phyloP scores from a whole-genome alignment of 1,140 invertebrate genomes.

The Brachionus rotundiformis region DNA sequence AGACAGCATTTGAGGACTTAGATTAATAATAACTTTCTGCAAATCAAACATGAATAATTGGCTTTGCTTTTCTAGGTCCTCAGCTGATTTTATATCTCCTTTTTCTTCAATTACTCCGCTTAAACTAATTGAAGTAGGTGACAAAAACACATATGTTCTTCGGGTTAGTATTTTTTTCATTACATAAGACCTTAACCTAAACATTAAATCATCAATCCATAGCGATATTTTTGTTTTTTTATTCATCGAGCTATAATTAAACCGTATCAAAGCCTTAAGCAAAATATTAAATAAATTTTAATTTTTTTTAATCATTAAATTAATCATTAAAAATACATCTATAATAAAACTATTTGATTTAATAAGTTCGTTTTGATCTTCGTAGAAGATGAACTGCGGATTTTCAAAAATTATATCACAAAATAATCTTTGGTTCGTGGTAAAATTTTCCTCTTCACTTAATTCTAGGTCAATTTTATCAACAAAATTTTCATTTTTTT shows the following conservation, averaged over 20 bases:
- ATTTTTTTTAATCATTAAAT: no score
- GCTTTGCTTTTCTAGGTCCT: not conserved
- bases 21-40: not conserved
- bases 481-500: not conserved
- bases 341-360: slow-evolving; percentile 39
- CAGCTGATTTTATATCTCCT: not conserved
- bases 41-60: not conserved
- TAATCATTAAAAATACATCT: slow-evolving; percentile 15
- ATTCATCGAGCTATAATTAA: not conserved
- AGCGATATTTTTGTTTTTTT: slow-evolving; percentile 24
- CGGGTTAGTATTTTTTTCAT: slow-evolving; percentile 26
- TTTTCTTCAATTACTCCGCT: slow-evolving; percentile 38
- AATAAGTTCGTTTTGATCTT: slow-evolving; percentile 38
- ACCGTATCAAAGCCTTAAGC: not conserved
- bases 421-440: not conserved
- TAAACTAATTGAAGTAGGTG: not conserved
- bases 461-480: slow-evolving; percentile 4
- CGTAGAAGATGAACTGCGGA: slow-evolving; percentile 47
- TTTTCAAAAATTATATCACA: slow-evolving; percentile 4
- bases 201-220: slow-evolving; percentile 24
- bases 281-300: not conserved
- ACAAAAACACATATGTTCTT: slow-evolving; percentile 18
- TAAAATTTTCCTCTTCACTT: not conserved
- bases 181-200: not conserved
- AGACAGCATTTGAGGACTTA: not conserved